A percentile compares a stretch with the other conserved stretches of the same genome.
These are phyloP conservation scores for Tyrophagus putrescentiae DNA, from an alignment of 1,140 invertebrate genomes.

Conservation along the genomic window DNA sequence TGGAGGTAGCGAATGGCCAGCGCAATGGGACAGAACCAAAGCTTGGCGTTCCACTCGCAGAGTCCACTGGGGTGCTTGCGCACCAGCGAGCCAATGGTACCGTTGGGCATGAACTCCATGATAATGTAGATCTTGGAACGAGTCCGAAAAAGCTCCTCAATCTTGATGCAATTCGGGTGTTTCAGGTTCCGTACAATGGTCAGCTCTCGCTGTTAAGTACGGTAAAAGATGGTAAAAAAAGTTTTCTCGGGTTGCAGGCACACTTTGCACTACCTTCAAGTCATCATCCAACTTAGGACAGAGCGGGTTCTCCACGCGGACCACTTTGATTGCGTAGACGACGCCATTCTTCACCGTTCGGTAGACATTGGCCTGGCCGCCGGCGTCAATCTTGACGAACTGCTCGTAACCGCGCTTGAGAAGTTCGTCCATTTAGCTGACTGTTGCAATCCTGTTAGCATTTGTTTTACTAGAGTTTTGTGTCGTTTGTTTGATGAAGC, in stretches of 20 bases:
- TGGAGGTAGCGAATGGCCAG: constrained; percentile 16
- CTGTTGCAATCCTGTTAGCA: no score
- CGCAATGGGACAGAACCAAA: constrained; percentile 18
- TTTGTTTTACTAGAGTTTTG: no score
- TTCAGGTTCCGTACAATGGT: constrained; percentile 10
- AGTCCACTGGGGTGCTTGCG: constrained; percentile 5
- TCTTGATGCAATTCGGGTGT: constrained; percentile 16
- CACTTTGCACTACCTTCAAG: constrained; percentile 16
- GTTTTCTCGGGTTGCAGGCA: no score
- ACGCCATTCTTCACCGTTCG: constrained; percentile 15
- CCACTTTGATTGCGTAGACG: constrained; percentile 8
- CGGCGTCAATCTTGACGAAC: constrained; percentile 18
- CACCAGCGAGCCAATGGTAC: constrained; percentile 14
- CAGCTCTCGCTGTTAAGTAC: constrained; percentile 22
- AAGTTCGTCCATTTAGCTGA: no score
- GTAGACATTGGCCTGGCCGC: constrained; percentile 18
- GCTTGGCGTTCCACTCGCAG: constrained; percentile 18
- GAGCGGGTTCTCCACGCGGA: constrained; percentile 13
- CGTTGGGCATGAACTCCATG: constrained; percentile 21
- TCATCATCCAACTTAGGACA: no score
- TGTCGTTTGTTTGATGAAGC: no score
- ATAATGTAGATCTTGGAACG: constrained; percentile 24
- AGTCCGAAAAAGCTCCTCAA: constrained; percentile 19
- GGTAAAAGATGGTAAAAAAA: no score
- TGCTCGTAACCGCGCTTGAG: constrained; percentile 17